Evolutionary conservation across 1,140 invertebrate species (phyloP), one percentile per base, ranked within the genome.

Genomic region (Dinothrombium tinctorium): DNA sequence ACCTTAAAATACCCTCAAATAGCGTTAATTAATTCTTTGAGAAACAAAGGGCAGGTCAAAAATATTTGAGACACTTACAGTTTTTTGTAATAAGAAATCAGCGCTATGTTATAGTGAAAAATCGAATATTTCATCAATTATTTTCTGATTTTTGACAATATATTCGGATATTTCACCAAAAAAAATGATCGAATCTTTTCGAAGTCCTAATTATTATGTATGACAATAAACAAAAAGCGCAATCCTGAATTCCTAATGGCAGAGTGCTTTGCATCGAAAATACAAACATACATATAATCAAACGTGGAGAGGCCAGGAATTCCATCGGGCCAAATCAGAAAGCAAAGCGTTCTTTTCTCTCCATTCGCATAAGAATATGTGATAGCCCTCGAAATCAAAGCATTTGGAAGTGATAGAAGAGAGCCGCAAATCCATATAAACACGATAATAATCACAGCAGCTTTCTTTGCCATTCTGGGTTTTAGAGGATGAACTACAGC

Each of bases 401-500:
- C 60, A 62, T 76, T 78, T 2, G 86, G 86, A 48, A 78, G 65
- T 19, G 82, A 76, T 21, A 89, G 65, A 12, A 74, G 56, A 1
- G 68, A 68, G 7, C 78, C 72, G 5, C 71, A 61, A 2, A 72
- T 54, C 86, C 86, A 90, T 11, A 51, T 50, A 17, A 32, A 59
- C 1, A 72, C 60, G 0, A 78, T 78, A 29, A 87, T 73, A 43
- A 71, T 69, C 14, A 90, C 58, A 1, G 84, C 87, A 0, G 72
- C 67, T 23, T 71, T 31, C 8, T 74, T 75, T 3, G 74, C 72
- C 53, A 86, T 69, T 17, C 81, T 65, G 2, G 78, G 81, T 47
- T 69, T 64, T 20, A 90, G 57, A 0, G 84, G 84, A 61, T 77
- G 76, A 62, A 87, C 76, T 41, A 90, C 86, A 9, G 78, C 80